Conservation (phyloP, 2,888 invertebrate genomes). For the Sepioteuthis lessoniana region DNA sequence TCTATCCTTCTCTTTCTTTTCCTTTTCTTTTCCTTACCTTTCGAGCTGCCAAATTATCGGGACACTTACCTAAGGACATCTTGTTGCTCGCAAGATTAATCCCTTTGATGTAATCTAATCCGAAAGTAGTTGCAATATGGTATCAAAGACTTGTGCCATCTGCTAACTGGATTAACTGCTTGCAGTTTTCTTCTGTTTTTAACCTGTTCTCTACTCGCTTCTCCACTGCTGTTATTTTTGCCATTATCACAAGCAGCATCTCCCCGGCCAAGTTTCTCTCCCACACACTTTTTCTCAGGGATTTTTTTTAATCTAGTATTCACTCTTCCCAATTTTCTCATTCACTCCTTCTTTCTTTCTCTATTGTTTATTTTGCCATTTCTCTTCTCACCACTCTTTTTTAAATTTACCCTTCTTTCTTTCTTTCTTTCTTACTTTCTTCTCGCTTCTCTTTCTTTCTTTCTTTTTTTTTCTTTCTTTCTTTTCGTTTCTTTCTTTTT, state of each 20-base stretch:
- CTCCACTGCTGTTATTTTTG: background rate
- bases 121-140: background rate
- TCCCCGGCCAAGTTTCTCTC: background rate
- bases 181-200: background rate
- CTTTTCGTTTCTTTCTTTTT: too few species aligned
- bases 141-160: slow-evolving; percentile 21
- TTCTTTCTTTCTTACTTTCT: too few species aligned
- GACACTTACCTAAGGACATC: slow-evolving; percentile 33
- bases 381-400: background rate
- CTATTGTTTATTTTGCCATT: background rate
- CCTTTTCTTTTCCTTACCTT: too few species aligned
- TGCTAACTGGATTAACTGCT: slow-evolving; percentile 10
- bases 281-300: too few species aligned
- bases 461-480: too few species aligned
- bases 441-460: too few species aligned
- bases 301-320: too few species aligned
- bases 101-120: background rate
- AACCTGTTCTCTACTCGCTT: background rate
- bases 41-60: background rate
- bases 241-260: background rate
- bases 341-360: too few species aligned
- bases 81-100: slow-evolving; percentile 33
- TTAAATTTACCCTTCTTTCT: too few species aligned
- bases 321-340: too few species aligned
- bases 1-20: background rate